These are phyloP conservation scores for Rhabdomys pumilio DNA, from an alignment of 2,797 vertebrate species.

Conservation along the genomic window DNA sequence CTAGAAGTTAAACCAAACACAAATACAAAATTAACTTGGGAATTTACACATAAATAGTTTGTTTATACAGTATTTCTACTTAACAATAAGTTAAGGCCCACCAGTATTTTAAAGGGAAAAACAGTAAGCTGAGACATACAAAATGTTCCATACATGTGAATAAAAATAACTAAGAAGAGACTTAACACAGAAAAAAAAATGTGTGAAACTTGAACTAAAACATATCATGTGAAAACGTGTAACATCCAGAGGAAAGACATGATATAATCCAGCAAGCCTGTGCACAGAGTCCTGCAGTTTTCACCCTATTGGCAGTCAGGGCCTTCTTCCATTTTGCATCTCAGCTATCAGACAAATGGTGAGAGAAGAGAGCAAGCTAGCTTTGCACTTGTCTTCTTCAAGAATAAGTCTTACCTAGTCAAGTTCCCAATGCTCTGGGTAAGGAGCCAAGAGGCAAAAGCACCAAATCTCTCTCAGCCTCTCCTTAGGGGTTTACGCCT, in stretches of 20 bases:
- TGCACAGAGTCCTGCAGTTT: constrained; percentile 59
- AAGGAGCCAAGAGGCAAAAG: background rate
- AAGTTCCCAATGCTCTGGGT: background rate
- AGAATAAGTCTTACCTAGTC: constrained; percentile 10
- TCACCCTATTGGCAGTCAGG: constrained; percentile 57
- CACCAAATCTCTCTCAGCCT: background rate
- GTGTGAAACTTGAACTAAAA: background rate
- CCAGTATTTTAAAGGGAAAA: background rate
- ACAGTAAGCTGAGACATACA: background rate
- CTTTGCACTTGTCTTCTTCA: background rate
- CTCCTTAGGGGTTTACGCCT: background rate
- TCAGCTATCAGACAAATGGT: background rate
- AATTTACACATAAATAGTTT: background rate
- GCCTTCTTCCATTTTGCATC: background rate
- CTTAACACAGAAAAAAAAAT: background rate
- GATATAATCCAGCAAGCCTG: constrained; percentile 35
- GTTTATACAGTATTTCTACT: background rate
- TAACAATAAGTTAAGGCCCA: constrained; percentile 17
- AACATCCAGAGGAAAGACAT: background rate
- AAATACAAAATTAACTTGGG: background rate
- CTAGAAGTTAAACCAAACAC: background rate
- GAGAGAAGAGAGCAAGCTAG: background rate
- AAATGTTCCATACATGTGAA: background rate
- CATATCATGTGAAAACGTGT: background rate
- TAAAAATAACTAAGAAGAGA: constrained; percentile 25